Evolutionary conservation across 2,888 invertebrate species (phyloP), one percentile per base, ranked within the genome.

Genomic region (Macrostomum cliftonense): DNA sequence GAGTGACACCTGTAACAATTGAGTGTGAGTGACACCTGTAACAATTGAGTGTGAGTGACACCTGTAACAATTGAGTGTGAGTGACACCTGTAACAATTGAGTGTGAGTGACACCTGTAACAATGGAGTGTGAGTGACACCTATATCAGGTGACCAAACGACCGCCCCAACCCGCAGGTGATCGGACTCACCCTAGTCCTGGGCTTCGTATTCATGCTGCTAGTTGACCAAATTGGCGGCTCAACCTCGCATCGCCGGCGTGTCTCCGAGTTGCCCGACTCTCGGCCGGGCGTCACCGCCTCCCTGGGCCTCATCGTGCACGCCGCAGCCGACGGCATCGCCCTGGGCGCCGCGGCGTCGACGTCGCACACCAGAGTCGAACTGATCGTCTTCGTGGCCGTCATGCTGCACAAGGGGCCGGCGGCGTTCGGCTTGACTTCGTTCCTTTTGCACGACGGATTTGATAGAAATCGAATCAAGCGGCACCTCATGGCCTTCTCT

Each of bases 241-340:
- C 28, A 4, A 59, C 58, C 20, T 39, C 47, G 7, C 62, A 63
- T 43, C 52, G 56, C 13, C 62, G 62, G 12, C 38, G 49, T 11
- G 45, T 19, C 36, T 37, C 52, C 14, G 37, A 42, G 12, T 40
- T 42, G 36, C 21, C 14, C 14, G 16, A 43, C 39, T 45, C 16
- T 2, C 39, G 9, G 20, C n/a, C 14, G 14, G 5, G 19, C 17
- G 4, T 88, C 40, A 93, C 93, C 0, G 91, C 95, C 0, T 99
- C 97, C 0, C 75, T 97, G 1, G 97, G 97, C 0, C 73, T 97
- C 4, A 89, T 97, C 0, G 95, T 99, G 0, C 97, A 97, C 67
- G 93, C 97, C 1, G 95, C 95, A 79, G 93, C 93, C 50, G 95
- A 97, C 73, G 95, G 95, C 2, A 80, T 97, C 12, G 95, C 95